Percentiles rank a stretch among this genome's conserved stretches.
Conservation (phyloP, 2,113 vertebrate species). For the Meleagris gallopavo region DNA sequence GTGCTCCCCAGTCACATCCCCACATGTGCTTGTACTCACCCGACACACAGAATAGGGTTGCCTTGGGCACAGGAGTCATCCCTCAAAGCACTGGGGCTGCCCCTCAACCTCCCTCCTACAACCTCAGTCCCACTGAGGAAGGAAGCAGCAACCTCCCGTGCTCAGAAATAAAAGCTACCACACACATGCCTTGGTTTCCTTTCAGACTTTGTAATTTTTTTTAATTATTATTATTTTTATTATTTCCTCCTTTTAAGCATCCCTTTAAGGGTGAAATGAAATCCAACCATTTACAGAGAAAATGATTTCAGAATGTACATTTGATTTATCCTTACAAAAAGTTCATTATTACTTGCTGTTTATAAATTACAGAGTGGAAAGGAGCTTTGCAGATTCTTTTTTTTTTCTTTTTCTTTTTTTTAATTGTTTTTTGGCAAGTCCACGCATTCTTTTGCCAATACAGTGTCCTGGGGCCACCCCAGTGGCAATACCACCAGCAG, state of each 20-base stretch:
- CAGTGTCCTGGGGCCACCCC: slow-evolving; percentile 1
- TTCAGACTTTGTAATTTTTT: slow-evolving; percentile 70
- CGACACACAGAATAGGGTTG: background rate
- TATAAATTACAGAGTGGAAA: slow-evolving; percentile 79
- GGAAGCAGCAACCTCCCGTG: background rate
- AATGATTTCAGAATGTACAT: slow-evolving; percentile 87
- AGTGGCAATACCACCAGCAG: background rate
- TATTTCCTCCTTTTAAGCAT: slow-evolving; percentile 83
- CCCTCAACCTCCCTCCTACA: background rate
- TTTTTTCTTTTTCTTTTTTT: background rate
- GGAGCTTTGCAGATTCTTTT: slow-evolving; percentile 41
- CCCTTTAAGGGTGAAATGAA: slow-evolving; percentile 89
- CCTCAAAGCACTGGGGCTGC: background rate
- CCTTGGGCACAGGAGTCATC: background rate
- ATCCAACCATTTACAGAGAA: slow-evolving; percentile 89
- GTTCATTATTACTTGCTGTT: slow-evolving; percentile 75
- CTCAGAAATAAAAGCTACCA: background rate
- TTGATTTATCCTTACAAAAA: slow-evolving; percentile 83
- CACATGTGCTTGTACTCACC: background rate
- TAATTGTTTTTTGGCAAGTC: slow-evolving; percentile 46
- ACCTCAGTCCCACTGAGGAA: background rate
- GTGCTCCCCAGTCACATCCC: rapidly evolving
- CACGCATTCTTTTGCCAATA: slow-evolving; percentile 26
- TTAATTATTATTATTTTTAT: slow-evolving; percentile 70
- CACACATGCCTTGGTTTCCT: background rate